Evolutionary conservation across 1,140 invertebrate species (phyloP).

Genomic region (Aphelinus atriplicis): DNA sequence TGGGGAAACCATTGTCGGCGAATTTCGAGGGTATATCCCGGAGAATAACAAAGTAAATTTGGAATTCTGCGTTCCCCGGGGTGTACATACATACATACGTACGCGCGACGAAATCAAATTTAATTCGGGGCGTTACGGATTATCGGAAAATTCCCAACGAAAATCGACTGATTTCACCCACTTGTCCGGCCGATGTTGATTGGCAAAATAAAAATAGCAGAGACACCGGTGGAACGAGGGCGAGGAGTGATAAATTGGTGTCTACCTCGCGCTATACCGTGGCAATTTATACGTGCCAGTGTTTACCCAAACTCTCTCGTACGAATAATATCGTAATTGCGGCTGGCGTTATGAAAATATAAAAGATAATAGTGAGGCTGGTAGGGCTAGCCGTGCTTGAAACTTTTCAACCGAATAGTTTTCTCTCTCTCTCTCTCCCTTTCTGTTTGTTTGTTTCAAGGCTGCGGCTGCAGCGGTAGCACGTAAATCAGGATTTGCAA

Average conservation of each 20-base stretch:
- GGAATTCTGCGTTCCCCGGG: no score
- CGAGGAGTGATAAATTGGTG: constrained; percentile 23
- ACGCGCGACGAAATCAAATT: no score
- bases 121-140: no score
- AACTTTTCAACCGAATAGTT: neutral
- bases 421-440: neutral
- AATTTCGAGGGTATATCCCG: no score
- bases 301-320: constrained; percentile 1
- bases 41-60: no score
- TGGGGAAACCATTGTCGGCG: no score
- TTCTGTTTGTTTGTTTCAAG: constrained; percentile 7
- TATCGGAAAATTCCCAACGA: no score
- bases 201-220: constrained; percentile 1
- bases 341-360: constrained; percentile 10
- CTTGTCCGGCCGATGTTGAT: neutral
- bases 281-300: constrained; percentile 18
- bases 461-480: constrained; percentile 3
- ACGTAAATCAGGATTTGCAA: constrained; percentile 39
- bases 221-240: neutral
- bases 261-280: neutral
- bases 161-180: no score
- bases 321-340: constrained; percentile 28
- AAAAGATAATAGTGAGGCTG: neutral
- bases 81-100: no score
- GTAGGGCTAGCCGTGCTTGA: neutral